phyloP scores from a whole-genome alignment of 1,140 invertebrate genomes.

The Ips nitidus region DNA sequence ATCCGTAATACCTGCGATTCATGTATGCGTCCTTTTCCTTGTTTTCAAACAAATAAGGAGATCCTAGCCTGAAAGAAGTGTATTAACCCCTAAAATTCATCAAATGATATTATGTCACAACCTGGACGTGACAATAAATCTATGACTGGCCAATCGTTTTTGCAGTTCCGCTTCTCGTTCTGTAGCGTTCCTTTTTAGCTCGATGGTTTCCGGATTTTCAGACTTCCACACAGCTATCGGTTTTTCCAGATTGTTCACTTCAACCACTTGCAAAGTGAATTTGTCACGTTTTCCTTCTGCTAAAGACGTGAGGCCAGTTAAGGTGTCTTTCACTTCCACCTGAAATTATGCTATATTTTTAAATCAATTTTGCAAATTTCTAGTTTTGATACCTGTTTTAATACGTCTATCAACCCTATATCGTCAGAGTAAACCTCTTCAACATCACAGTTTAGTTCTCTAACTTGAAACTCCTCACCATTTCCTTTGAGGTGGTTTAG shows the following conservation, averaged over 20 bases:
- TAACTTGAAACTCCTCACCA: neutral
- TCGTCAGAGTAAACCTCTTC: slow-evolving; percentile 1
- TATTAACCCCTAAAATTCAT: neutral
- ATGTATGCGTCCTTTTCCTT: slow-evolving; percentile 65
- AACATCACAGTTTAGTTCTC: slow-evolving; percentile 1
- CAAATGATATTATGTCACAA: neutral
- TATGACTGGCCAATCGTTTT: slow-evolving; percentile 38
- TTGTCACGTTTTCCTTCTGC: slow-evolving; percentile 38
- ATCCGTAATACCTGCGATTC: slow-evolving; percentile 74
- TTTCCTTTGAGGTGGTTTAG: slow-evolving; percentile 19
- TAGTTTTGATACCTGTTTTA: slow-evolving; percentile 17
- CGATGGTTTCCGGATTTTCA: slow-evolving; percentile 31
- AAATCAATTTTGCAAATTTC: neutral
- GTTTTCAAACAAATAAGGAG: slow-evolving; percentile 73
- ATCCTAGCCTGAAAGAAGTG: slow-evolving; percentile 53
- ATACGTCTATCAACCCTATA: slow-evolving; percentile 9
- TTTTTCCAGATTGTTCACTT: slow-evolving; percentile 33
- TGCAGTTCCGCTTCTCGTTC: slow-evolving; percentile 38
- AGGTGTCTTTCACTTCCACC: slow-evolving; percentile 23
- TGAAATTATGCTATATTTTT: slow-evolving; percentile 8
- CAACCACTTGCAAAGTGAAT: slow-evolving; percentile 41
- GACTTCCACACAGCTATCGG: slow-evolving; percentile 40
- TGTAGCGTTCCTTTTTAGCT: slow-evolving; percentile 35
- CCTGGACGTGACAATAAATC: slow-evolving; percentile 49
- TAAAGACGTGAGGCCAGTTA: slow-evolving; percentile 34